Evolutionary conservation across 1,140 invertebrate species (phyloP).

Genomic region (silkworm (Bombyx mori)): ASM3026992v2 NC_085129.1:15205001-15205500

Average conservation of each 20-base stretch:
- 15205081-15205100: constrained; percentile 21
- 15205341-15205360: constrained; percentile 54
- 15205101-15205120: constrained; percentile 12
- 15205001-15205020: constrained; percentile 24
- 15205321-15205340: constrained; percentile 69
- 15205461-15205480: constrained; percentile 28
- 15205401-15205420: neutral
- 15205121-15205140: too few species aligned
- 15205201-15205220: too few species aligned
- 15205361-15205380: constrained; percentile 38
- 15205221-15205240: too few species aligned
- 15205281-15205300: constrained; percentile 9
- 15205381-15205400: constrained; percentile 52
- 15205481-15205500: constrained; percentile 13
- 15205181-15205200: too few species aligned
- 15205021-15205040: constrained; percentile 36
- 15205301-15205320: constrained; percentile 48
- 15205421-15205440: neutral
- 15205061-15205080: constrained; percentile 1
- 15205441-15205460: constrained; percentile 54
- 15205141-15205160: too few species aligned
- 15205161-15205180: too few species aligned
- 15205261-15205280: too few species aligned
- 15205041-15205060: neutral
- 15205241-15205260: too few species aligned